Evolutionary conservation across 2,113 vertebrate species (phyloP), one percentile per base, ranked within the genome.

Genomic region (Epinephelus lanceolatus): DNA sequence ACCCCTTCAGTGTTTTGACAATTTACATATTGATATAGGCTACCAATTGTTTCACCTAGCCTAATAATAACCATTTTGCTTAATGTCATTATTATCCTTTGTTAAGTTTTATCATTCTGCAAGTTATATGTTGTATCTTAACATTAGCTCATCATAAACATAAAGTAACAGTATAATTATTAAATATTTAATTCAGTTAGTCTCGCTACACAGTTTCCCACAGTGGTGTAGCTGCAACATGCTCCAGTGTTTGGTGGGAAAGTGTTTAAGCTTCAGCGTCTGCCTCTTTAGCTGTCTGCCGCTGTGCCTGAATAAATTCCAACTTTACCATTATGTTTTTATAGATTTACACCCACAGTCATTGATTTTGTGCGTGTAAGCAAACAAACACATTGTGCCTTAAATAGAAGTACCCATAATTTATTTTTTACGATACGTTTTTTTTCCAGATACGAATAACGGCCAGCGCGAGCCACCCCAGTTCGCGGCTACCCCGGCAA

Each of bases 221-320:
- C 40, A n/a, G 10, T 14, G 19, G 51, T 15, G 53, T 2, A n/a
- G 42, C 10, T 11, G 3, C 45, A 68, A 37, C 57, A 66, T 14
- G 66, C 69, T 10, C 0, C 23, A 6, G 23, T 71, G 81, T 80
- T 87, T 33, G 3, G 76, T 63, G 40, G 59, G 51, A 69, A 86
- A 90, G 2, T 23, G 62, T 79, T 80, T 60, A n/a, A 79, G 62
- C 42, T 3, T 12, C 7, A 63, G 27, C 57, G 1, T 65, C 66
- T 53, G 53, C 4, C 11, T 66, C 3, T 55, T 86, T 93, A 92
- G 88, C 55, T 89, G 94, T 71, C 93, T 52, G 0, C 4, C 6
- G 51, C 65, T 33, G 51, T 95, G 95, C 95, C 95, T 21, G 94
- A 90, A 45, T 53, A 77, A 86, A 87, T 21, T 30, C 0, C 1